Evolutionary conservation across 2,888 invertebrate species (phyloP), one percentile per base, ranked within the genome.

Genomic region (Xestoiulus laeticollis): DNA sequence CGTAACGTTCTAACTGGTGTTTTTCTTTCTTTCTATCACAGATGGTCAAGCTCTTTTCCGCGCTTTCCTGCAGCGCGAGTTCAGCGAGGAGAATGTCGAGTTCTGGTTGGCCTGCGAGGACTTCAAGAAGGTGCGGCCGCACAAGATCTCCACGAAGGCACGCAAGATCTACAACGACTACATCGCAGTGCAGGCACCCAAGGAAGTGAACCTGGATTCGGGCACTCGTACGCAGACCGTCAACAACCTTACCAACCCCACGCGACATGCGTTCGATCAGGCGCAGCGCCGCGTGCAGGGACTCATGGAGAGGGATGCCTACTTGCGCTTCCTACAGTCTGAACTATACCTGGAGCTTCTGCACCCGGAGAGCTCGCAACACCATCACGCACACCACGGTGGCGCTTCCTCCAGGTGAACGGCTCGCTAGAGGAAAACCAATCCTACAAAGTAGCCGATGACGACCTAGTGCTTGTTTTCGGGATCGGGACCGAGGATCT

Each of bases 101-200:
- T 94, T 94, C 90, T 94, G 93, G 93, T 90, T 93, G 22, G 93
- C 93, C 5, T 93, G 93, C 90, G 93, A 94, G 90, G 93, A 93
- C 87, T 94, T 92, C 91, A 92, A 92, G 89, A 91, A 92, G 91
- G 90, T 90, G 90, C 90, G 91, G 48, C 90, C 90, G 14, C 91
- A 90, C 88, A 92, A 92, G 89, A 90, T 90, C 89, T 89, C 90
- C n/a, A 88, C 91, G 2, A 92, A 92, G 89, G 93, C 93, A 8
- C 91, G 92, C 88, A 92, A 92, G 90, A 93, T 94, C 85, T 93
- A 92, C 90, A 91, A 92, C 68, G 93, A 93, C 89, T 94, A 92
- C 90, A 92, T 94, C 38, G 93, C 93, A 8, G 91, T 93, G 6
- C 93, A 93, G 90, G 92, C 94, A 10, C 93, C 93, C 1, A 92